Evolutionary conservation across 2,888 invertebrate species (phyloP).

Genomic region (Yponomeuta malinellus): DNA sequence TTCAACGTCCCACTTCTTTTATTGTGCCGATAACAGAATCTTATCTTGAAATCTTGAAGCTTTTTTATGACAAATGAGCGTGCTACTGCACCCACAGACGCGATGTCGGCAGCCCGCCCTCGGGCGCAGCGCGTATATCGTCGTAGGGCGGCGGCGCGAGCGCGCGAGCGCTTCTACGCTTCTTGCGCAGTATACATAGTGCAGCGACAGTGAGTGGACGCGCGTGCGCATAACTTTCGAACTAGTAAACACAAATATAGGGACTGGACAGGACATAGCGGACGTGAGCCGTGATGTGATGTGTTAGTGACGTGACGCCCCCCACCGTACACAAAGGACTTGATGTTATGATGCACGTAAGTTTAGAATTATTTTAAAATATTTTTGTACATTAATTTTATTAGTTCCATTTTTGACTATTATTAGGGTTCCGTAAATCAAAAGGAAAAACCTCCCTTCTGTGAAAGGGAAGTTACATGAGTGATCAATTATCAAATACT

Average conservation of each 20-base stretch:
- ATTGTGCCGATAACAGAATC: constrained; percentile 5
- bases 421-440: too few species aligned
- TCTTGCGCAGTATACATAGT: constrained; percentile 26
- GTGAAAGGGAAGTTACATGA: too few species aligned
- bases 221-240: constrained; percentile 22
- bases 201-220: constrained; percentile 24
- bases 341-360: constrained; percentile 62
- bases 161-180: constrained; percentile 18
- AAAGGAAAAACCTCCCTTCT: too few species aligned
- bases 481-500: too few species aligned
- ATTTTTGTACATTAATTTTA: neutral
- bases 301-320: constrained; percentile 47
- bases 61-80: neutral
- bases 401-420: neutral
- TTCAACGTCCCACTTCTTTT: constrained; percentile 11
- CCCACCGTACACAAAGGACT: constrained; percentile 32
- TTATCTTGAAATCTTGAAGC: constrained; percentile 7
- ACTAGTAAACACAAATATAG: constrained; percentile 43
- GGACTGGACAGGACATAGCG: constrained; percentile 22
- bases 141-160: constrained; percentile 10
- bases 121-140: neutral
- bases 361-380: constrained; percentile 27
- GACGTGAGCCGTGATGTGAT: constrained; percentile 50
- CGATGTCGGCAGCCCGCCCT: constrained; percentile 7
- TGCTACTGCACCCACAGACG: neutral